Percentiles rank a stretch among this genome's conserved stretches.
phyloP scores from a whole-genome alignment of 64 coral and sea anemone genomes.

The Montipora foliosa region DNA sequence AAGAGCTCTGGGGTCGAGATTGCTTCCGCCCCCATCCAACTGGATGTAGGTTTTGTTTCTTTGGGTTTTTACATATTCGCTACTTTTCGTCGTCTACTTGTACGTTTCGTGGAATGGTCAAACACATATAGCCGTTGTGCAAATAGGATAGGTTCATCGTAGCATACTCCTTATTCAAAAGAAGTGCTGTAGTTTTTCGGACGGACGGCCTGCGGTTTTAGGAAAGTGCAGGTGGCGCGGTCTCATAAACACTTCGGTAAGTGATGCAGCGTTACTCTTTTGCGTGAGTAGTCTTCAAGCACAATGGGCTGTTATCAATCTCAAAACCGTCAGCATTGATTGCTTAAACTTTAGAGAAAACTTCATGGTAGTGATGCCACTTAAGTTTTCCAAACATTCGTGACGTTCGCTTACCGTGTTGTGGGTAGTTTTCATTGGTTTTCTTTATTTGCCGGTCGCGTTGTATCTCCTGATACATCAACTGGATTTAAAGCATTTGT shows the following conservation, averaged over 20 bases:
- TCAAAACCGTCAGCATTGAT: conserved; percentile 2
- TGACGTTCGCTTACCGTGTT: background rate
- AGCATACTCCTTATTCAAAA: background rate
- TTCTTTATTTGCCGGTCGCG: background rate
- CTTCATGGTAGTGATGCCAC: background rate
- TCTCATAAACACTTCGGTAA: conserved; percentile 7
- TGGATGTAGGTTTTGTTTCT: too few relatives aligned
- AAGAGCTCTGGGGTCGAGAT: too few relatives aligned
- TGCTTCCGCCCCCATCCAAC: background rate
- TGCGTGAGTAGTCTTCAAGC: background rate
- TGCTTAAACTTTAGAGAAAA: background rate
- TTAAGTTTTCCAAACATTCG: background rate
- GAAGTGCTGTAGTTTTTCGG: background rate
- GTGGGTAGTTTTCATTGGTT: background rate
- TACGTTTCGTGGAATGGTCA: background rate
- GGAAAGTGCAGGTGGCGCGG: conserved; percentile 6
- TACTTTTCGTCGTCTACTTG: conserved; percentile 6
- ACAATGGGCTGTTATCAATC: conserved; percentile 15
- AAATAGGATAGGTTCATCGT: background rate
- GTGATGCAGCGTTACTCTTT: conserved; percentile 31
- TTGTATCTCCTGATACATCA: background rate
- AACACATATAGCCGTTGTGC: conserved; percentile 2
- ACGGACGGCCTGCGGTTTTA: conserved; percentile 14
- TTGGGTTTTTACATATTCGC: background rate
- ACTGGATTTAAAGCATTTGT: background rate